Conservation (phyloP, 2,888 invertebrate species). For the Cephus spinipes region DNA sequence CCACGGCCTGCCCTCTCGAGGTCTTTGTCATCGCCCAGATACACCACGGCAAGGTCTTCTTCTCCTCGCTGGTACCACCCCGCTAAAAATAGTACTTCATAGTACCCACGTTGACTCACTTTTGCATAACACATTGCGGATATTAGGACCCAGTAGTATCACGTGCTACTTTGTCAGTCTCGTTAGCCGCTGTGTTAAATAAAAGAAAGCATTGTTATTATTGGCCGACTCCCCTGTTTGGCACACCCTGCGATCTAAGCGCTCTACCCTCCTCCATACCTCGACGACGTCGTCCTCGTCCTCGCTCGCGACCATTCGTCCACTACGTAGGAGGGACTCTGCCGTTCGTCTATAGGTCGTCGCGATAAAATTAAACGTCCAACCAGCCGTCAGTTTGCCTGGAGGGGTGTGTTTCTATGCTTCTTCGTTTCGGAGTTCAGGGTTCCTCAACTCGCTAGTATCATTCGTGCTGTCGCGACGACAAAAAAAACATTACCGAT, state of each 20-base stretch:
- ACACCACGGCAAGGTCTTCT: not conserved
- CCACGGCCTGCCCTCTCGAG: not conserved
- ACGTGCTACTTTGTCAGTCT: slow-evolving; percentile 2
- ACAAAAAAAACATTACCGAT: slow-evolving; percentile 14
- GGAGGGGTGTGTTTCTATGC: slow-evolving; percentile 23
- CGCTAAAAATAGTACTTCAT: not conserved
- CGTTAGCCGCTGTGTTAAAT: not conserved
- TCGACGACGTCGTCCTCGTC: not conserved
- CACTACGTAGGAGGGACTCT: not conserved
- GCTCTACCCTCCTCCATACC: not conserved
- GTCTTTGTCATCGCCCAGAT: not conserved
- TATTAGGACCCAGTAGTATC: not conserved
- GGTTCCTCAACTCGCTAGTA: not conserved
- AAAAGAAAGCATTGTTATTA: slow-evolving; percentile 19
- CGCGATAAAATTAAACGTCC: slow-evolving; percentile 45
- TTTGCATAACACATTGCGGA: not conserved
- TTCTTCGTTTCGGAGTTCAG: not conserved
- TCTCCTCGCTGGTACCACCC: not conserved
- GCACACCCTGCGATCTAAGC: not conserved
- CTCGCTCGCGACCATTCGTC: not conserved
- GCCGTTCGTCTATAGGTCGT: slow-evolving; percentile 15
- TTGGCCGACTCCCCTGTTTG: slow-evolving; percentile 9
- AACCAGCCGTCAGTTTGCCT: slow-evolving; percentile 22
- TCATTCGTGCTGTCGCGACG: slow-evolving; percentile 7
- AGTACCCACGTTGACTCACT: not conserved